Base-by-base conservation (phyloP, 2,888 invertebrate genomes). In the Nineta flava region DNA sequence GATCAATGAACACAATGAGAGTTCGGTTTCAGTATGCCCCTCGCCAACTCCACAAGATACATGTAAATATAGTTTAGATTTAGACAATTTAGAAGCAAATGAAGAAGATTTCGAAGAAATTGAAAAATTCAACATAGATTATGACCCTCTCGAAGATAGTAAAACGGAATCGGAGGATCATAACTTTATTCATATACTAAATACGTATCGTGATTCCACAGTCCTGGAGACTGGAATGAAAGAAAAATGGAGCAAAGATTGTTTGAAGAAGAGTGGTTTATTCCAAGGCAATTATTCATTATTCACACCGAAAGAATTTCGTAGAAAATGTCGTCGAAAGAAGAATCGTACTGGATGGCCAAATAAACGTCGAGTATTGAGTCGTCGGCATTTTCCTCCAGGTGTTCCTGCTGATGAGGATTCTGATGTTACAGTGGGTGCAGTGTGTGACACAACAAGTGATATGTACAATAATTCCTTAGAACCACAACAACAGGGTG, bases 321-420 rank as follows among this genome's bases (percentile, higher is more conserved):
- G 69, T 10, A 74, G 75, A 44, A 67, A 71, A 48, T 72, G 73
- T 54, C 78, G 79, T 60, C 75, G 78, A 63, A 79, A 82, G 66
- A 80, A 80, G 63, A 87, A 87, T 64, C 72, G 78, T 53, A 88
- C 88, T 0, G 88, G 88, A 9, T 88, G 88, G 88, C 88, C 88
- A 0, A 71, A 69, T 62, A 73, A 74, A 59, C 72, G 63, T 60
- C 71, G 65, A 55, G 56, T 59, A 49, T 51, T 55, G 6, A 38
- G 53, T n/a, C 57, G 54, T 10, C 70, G 69, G 54, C 70, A 70
- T 48, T 58, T 58, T 48, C 51, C 53, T 21, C 67, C 66, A 0
- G 59, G 66, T 46, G 56, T 53, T 49, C 50, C 53, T 35, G 45
- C 41, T 32, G 50, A 47, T 31, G 51, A 51, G 13, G 50, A 50